A percentile compares a stretch with the other conserved stretches of the same genome.
phyloP scores from a whole-genome alignment of 2,797 vertebrate genomes.

The Cebuella pygmaea region DNA sequence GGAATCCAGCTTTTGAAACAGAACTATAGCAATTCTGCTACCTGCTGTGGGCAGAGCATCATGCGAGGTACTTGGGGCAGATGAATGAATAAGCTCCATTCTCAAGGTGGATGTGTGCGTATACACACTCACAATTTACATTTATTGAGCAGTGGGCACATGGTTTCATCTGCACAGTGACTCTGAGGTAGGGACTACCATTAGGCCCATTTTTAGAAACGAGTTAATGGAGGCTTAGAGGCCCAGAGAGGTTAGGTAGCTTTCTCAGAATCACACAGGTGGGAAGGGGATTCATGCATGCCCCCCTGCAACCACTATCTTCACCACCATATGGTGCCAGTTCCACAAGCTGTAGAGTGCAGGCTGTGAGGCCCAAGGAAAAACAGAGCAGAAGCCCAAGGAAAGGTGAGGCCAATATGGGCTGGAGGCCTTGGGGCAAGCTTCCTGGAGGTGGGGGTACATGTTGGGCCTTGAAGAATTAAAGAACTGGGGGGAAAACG shows the following conservation, averaged over 20 bases:
- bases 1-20: not conserved
- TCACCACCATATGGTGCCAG: rapidly evolving
- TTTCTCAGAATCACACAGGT: not conserved
- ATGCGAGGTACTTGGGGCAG: not conserved
- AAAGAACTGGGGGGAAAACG: not conserved
- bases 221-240: not conserved
- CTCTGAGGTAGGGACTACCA: not conserved
- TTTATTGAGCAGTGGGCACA: not conserved
- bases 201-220: not conserved
- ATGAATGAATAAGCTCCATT: not conserved
- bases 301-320: not conserved
- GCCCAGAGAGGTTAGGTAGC: not conserved
- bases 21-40: not conserved
- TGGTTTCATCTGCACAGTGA: not conserved
- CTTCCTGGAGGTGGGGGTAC: not conserved
- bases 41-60: not conserved
- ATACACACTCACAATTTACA: rapidly evolving
- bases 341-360: not conserved
- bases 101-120: not conserved
- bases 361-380: not conserved
- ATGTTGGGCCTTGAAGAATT: not conserved
- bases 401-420: not conserved
- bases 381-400: not conserved
- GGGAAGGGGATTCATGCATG: not conserved
- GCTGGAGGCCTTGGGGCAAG: not conserved